Base-by-base conservation (phyloP, 2,888 invertebrate species). In the Hesperia comma region DNA sequence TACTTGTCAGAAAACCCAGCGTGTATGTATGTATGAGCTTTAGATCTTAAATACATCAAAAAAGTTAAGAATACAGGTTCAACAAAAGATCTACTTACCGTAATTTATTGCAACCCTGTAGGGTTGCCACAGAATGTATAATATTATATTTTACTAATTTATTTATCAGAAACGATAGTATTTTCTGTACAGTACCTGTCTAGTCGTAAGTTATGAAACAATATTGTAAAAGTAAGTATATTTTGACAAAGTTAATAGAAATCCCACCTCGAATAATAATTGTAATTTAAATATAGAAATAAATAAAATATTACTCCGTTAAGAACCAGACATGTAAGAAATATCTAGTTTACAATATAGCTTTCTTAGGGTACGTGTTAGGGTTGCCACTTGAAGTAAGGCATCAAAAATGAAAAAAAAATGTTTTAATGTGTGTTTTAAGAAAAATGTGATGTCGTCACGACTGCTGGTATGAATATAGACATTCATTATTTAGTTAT, bases 161-260 rank as follows among this genome's bases (percentile, higher is more conserved):
- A 74, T 74, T 71, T 73, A 74, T 73, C 74, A 72, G 71, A 75
- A 76, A 74, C 75, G 81, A 85, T 90, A 92, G 91, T 92, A 92
- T 92, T 92, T 80, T 77, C 82, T 90, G 88, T 89, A 86, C 81
- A 86, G 91, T 91, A 91, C 92, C 90, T 92, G 92, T 88, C 88
- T 92, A 92, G 91, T 90, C 87, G 75, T 91, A 92, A 90, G 90
- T 74, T 78, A 75, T 79, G 77, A 74, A 72, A 72, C 71, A 70
- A 76, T 77, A 78, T 15, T 6, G 51, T 56, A 63, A 46, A n/a
- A 26, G 12, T 49, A 56, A 32, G 19, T 49, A 0, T 53, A 33
- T 53, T 61, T 46, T 46, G 21, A 15, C 37, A 17, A 19, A 53
- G n/a, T 53, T 19, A 26, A 74, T 69, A 72, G 70, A 70, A 69